These are phyloP conservation scores for Trachelus stipa DNA, from an alignment of 2,888 invertebrate species.

Conservation along the genomic window DNA sequence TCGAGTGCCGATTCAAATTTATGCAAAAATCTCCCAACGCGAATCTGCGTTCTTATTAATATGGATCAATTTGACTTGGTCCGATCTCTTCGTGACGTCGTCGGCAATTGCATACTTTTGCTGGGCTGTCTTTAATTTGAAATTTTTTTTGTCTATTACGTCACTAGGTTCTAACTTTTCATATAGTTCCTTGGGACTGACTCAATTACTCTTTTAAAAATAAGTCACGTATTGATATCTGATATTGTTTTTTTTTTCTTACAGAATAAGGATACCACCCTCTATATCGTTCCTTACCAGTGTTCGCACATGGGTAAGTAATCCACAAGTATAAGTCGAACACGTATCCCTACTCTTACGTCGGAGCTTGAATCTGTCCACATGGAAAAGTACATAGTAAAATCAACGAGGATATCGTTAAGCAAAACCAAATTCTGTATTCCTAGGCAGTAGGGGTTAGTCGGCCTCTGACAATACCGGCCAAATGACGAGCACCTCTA, in stretches of 20 bases:
- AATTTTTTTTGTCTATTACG: too few species aligned
- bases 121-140: background rate
- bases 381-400: conserved; percentile 2
- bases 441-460: conserved; percentile 53
- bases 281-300: too few species aligned
- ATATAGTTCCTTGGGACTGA: too few species aligned
- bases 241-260: too few species aligned
- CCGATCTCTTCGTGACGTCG: conserved; percentile 1
- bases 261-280: too few species aligned
- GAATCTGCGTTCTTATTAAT: conserved; percentile 56
- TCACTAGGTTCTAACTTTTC: too few species aligned
- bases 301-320: too few species aligned
- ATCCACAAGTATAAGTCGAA: background rate
- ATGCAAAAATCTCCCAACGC: conserved; percentile 56
- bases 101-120: background rate
- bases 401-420: conserved; percentile 37
- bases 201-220: too few species aligned
- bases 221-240: too few species aligned
- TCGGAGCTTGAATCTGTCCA: background rate
- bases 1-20: conserved; percentile 53
- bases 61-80: conserved; percentile 56
- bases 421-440: conserved; percentile 56
- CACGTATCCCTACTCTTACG: background rate
- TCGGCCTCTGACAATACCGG: conserved; percentile 59
- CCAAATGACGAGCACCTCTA: conserved; percentile 54